phyloP scores from a whole-genome alignment of 2,113 vertebrate genomes.

The Sigmodon hispidus region DNA sequence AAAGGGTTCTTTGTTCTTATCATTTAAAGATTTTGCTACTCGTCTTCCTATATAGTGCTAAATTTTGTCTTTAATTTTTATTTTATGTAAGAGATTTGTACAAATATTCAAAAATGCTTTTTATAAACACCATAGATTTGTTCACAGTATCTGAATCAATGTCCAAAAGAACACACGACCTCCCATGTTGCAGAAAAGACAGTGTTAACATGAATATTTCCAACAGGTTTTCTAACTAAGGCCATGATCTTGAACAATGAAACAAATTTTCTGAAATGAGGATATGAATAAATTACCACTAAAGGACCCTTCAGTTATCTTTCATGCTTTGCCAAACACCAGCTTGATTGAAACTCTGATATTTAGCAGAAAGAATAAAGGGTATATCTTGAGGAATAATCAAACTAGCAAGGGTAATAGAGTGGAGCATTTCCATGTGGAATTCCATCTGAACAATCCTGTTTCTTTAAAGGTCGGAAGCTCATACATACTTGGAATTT shows the following conservation, averaged over 20 bases:
- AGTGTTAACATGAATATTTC: not conserved
- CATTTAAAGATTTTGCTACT: not conserved
- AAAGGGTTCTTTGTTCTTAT: not conserved
- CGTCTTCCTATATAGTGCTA: not conserved
- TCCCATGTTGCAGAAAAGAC: slow-evolving; percentile 6
- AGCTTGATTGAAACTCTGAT: slow-evolving; percentile 72
- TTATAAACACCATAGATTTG: not conserved
- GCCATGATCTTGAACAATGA: not conserved
- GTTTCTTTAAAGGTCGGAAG: slow-evolving; percentile 71
- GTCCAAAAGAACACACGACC: slow-evolving; percentile 19
- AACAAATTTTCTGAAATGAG: slow-evolving; percentile 51
- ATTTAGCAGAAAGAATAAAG: slow-evolving; percentile 74
- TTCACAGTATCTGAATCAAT: not conserved
- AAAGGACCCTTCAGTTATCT: slow-evolving; percentile 53
- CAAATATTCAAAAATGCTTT: slow-evolving; percentile 24
- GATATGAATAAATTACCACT: slow-evolving; percentile 71
- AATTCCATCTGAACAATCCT: slow-evolving; percentile 74
- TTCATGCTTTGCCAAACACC: slow-evolving; percentile 74
- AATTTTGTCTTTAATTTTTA: not conserved
- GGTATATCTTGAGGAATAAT: slow-evolving; percentile 70
- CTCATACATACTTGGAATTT: slow-evolving; percentile 74
- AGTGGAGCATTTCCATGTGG: slow-evolving; percentile 72
- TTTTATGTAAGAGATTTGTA: not conserved
- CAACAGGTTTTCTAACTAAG: slow-evolving; percentile 44
- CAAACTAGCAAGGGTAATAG: slow-evolving; percentile 62